These are phyloP conservation scores for Epinephelus malabaricus DNA, from an alignment of 2,797 vertebrate genomes.

Conservation along the genomic window DNA sequence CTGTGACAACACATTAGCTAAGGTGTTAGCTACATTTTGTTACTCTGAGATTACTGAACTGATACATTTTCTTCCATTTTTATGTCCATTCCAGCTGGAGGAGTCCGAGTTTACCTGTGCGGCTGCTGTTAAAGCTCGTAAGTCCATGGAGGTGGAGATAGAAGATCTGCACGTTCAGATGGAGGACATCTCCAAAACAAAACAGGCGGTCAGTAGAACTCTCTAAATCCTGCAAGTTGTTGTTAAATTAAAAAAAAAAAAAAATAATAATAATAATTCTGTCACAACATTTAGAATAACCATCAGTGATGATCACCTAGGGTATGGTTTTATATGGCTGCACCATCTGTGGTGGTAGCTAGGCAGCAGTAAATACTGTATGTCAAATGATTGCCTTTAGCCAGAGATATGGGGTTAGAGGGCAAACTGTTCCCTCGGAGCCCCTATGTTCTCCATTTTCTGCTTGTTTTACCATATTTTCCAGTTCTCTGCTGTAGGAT, in stretches of 20 bases:
- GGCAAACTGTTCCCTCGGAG: conserved; percentile 54
- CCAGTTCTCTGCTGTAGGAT: not conserved
- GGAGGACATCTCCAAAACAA: conserved; percentile 95
- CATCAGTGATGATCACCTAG: conserved; percentile 13
- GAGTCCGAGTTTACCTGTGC: conserved; percentile 98
- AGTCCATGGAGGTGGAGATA: conserved; percentile 98
- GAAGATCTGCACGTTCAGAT: conserved; percentile 98
- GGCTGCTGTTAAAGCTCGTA: conserved; percentile 94
- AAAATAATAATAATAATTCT: not conserved
- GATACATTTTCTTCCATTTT: not conserved
- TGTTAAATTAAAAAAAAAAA: too few species aligned
- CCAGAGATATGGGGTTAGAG: conserved; percentile 47
- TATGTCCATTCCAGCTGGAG: conserved; percentile 88
- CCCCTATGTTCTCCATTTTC: conserved; percentile 14
- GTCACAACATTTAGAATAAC: not conserved
- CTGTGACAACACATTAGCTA: too few species aligned
- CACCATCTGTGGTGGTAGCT: conserved; percentile 57
- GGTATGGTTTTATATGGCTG: conserved; percentile 22
- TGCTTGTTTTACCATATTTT: conserved; percentile 6
- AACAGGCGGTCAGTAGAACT: conserved; percentile 89
- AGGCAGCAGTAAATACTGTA: conserved; percentile 6
- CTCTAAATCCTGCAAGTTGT: not conserved
- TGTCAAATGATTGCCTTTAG: conserved; percentile 48
- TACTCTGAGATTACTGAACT: not conserved
- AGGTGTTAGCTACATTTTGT: not conserved